Conservation (phyloP, 2,797 vertebrate genomes). For the Cossypha dichroa region DNA sequence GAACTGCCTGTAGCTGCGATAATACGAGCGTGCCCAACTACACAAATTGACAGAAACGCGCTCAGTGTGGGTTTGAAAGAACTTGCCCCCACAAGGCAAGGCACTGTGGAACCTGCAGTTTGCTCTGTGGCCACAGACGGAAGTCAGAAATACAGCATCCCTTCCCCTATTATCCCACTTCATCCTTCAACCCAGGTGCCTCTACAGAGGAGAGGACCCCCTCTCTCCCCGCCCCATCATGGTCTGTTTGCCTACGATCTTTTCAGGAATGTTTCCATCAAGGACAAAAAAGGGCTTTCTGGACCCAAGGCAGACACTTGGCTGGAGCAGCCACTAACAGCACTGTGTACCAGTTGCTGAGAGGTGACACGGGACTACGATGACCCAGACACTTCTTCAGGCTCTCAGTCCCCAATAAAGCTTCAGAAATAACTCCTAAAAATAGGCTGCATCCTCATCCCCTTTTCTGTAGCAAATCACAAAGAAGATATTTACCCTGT, state of each 20-base stretch:
- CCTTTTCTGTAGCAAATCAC: not conserved
- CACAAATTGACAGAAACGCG: accelerated
- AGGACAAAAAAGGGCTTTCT: not conserved
- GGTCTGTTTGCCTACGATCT: not conserved
- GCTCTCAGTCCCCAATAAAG: not conserved
- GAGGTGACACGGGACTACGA: not conserved
- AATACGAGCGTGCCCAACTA: accelerated
- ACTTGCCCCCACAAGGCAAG: not conserved
- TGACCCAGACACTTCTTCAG: not conserved
- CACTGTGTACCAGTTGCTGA: not conserved
- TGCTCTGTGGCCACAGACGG: not conserved
- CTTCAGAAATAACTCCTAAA: not conserved
- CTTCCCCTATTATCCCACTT: not conserved
- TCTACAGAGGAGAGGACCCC: not conserved
- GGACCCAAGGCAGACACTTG: no score
- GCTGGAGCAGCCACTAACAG: not conserved
- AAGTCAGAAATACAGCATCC: not conserved
- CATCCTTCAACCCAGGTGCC: not conserved
- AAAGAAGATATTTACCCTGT: not conserved
- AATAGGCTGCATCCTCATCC: not conserved
- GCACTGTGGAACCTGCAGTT: not conserved
- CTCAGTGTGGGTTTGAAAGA: not conserved
- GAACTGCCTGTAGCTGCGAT: accelerated
- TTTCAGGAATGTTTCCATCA: not conserved
- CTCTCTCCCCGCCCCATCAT: no score